These are phyloP conservation scores for Pygocentrus nattereri DNA, from an alignment of 2,797 vertebrate species.

Conservation along the genomic window DNA sequence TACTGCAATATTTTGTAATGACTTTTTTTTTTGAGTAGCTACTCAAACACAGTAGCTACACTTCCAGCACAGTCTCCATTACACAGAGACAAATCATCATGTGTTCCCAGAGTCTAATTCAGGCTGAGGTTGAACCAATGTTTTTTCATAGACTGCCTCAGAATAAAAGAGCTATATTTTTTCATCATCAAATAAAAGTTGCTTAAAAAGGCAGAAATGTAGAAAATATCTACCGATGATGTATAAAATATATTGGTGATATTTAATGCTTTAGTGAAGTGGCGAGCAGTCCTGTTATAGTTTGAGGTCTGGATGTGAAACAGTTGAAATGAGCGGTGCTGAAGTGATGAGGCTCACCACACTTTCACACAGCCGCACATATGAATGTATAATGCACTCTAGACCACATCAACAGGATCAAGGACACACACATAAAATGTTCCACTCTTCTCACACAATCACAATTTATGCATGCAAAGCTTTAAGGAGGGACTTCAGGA, in stretches of 20 bases:
- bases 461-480: neutral
- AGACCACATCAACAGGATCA: constrained; percentile 30
- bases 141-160: constrained; percentile 75
- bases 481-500: neutral
- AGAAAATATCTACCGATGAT: constrained; percentile 43
- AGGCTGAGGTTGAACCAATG: constrained; percentile 65
- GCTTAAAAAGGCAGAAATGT: constrained; percentile 65
- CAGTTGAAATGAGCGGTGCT: constrained; percentile 31
- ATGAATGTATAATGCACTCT: constrained; percentile 18
- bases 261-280: constrained; percentile 46
- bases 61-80: too few species aligned
- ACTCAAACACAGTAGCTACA: too few species aligned
- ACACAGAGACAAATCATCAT: constrained; percentile 59
- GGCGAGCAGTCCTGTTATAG: constrained; percentile 43
- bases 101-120: constrained; percentile 7
- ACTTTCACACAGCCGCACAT: constrained; percentile 50
- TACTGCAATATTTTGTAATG: too few species aligned
- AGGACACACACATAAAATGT: constrained; percentile 22
- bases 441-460: neutral
- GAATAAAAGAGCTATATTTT: constrained; percentile 50
- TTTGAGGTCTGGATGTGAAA: constrained; percentile 51
- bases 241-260: constrained; percentile 40
- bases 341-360: constrained; percentile 45
- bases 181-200: constrained; percentile 63
- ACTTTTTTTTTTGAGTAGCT: too few species aligned